Percentiles rank a stretch among this genome's conserved stretches.
Evolutionary conservation across 1,140 invertebrate species (phyloP).

Genomic region (Ceratina australensis): DNA sequence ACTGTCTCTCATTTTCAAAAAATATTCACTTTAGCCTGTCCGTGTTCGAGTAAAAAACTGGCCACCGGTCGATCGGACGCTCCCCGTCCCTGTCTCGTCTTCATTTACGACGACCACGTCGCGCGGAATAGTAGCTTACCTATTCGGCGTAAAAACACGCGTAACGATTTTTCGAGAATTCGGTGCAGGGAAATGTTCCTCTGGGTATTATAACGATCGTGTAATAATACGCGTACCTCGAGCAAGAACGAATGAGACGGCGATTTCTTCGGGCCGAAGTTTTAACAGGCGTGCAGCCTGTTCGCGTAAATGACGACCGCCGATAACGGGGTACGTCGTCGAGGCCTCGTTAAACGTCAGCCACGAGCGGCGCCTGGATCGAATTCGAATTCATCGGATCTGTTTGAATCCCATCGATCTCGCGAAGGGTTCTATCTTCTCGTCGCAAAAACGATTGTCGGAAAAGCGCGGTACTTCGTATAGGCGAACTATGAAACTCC

Average conservation of each 20-base stretch:
- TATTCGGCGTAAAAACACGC: slow-evolving; percentile 4
- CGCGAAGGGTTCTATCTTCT: too few species aligned
- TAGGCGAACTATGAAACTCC: too few species aligned
- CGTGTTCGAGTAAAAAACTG: neutral
- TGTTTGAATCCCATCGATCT: too few species aligned
- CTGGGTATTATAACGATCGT: slow-evolving; percentile 58
- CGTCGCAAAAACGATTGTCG: too few species aligned
- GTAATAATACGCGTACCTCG: slow-evolving; percentile 57
- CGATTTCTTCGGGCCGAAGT: slow-evolving; percentile 50
- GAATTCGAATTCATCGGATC: too few species aligned
- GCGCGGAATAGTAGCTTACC: too few species aligned
- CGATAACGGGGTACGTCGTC: neutral
- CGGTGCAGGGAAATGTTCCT: slow-evolving; percentile 28
- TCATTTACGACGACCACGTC: neutral
- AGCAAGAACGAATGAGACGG: slow-evolving; percentile 62
- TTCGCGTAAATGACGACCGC: slow-evolving; percentile 51
- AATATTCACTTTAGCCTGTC: slow-evolving; percentile 30
- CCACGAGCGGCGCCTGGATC: too few species aligned
- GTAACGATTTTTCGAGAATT: slow-evolving; percentile 61
- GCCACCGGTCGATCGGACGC: neutral
- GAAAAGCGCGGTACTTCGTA: too few species aligned
- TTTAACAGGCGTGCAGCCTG: slow-evolving; percentile 61
- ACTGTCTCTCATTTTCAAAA: slow-evolving; percentile 1
- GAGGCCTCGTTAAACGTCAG: too few species aligned
- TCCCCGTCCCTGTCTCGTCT: neutral